Evolutionary conservation across 2,113 vertebrate species (phyloP).

Genomic region (Oryzias celebensis): DNA sequence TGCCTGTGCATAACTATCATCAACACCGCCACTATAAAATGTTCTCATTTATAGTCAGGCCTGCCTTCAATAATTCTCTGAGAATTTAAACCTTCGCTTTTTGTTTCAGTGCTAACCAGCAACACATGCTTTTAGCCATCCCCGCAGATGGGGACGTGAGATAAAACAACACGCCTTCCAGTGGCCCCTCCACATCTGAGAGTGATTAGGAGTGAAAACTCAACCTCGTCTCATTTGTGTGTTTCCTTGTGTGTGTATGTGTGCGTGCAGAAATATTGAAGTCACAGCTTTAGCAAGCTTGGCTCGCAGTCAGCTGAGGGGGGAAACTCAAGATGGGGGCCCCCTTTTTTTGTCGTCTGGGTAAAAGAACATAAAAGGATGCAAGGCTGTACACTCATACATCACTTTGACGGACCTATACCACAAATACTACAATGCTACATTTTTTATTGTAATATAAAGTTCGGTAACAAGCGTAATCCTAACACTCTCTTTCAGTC

Average conservation of each 20-base stretch:
- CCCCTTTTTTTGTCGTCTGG: constrained; percentile 47
- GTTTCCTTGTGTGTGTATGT: constrained; percentile 20
- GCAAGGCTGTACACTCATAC: constrained; percentile 4
- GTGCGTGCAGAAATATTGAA: constrained; percentile 2
- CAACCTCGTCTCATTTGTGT: constrained; percentile 20
- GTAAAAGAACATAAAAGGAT: neutral
- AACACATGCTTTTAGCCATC: constrained; percentile 45
- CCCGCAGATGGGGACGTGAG: constrained; percentile 44
- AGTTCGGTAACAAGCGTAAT: neutral
- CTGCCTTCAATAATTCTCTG: constrained; percentile 11
- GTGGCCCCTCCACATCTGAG: constrained; percentile 53
- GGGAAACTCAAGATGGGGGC: constrained; percentile 57
- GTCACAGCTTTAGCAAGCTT: constrained; percentile 34
- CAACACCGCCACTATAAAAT: constrained; percentile 3
- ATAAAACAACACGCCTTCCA: constrained; percentile 53
- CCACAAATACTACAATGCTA: constrained; percentile 19
- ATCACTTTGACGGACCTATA: constrained; percentile 14
- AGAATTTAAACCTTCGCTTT: constrained; percentile 19
- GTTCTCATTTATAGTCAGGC: constrained; percentile 4
- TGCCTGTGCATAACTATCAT: neutral
- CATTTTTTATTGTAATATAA: constrained; percentile 1
- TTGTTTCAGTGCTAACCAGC: constrained; percentile 38
- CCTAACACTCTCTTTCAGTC: neutral
- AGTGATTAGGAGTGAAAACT: constrained; percentile 59
- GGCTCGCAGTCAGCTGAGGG: constrained; percentile 47